Percentiles rank a stretch among this genome's conserved stretches.
These are phyloP conservation scores for Proteles cristata DNA, from an alignment of 2,113 vertebrate species.

Conservation along the genomic window DNA sequence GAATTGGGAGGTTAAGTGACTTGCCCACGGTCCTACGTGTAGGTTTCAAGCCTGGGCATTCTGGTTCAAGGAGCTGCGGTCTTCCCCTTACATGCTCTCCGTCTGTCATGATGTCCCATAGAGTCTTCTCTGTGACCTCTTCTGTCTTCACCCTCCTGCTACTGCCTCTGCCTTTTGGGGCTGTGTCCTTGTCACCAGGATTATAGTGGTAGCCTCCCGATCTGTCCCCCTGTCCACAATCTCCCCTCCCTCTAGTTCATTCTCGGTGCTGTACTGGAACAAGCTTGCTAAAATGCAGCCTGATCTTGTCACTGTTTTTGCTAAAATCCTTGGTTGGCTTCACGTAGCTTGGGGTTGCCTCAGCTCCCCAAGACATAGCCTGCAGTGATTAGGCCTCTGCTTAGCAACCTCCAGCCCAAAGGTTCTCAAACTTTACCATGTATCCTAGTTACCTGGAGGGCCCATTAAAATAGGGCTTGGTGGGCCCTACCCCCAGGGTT, in stretches of 20 bases:
- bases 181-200: neutral
- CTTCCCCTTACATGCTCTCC: neutral
- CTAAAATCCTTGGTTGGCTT: neutral
- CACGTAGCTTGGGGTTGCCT: neutral
- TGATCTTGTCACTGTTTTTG: neutral
- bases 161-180: neutral
- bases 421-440: neutral
- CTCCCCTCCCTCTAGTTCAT: neutral
- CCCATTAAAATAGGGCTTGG: neutral
- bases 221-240: neutral
- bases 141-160: neutral
- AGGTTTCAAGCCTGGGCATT: neutral
- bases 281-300: neutral
- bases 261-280: neutral
- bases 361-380: neutral
- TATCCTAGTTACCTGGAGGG: neutral
- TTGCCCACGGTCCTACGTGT: neutral
- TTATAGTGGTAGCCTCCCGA: neutral
- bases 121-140: neutral
- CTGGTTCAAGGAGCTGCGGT: neutral
- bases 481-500: neutral
- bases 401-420: neutral
- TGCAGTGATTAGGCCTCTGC: neutral
- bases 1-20: neutral
- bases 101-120: neutral